Base-by-base conservation (phyloP, 2,113 vertebrate species). In the Dicrurus megarhynchus region DNA sequence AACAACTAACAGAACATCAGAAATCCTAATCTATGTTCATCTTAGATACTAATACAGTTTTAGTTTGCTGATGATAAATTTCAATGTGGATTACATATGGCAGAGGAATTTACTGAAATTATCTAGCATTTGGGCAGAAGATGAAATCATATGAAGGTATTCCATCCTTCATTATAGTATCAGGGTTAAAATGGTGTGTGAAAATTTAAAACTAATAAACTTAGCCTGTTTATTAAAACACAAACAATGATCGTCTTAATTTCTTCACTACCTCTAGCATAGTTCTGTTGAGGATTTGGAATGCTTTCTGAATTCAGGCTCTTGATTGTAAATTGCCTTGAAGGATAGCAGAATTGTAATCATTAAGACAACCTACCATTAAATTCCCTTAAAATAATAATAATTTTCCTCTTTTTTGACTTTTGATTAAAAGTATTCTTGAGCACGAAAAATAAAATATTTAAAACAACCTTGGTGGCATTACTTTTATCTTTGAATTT, bases 141-240 rank as follows among this genome's bases (percentile, higher is more conserved):
- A 15, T 30, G 27, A 63, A 76, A 59, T 24, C 12, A 13, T 71
- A 68, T n/a, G 7, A 73, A 55, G 3, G 11, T 73, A 56, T 50
- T 77, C 11, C 3, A 32, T 87, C 35, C 7, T 69, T 84, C 11
- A 3, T 26, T 28, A 53, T 41, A 50, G 9, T 18, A 37, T 67
- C 50, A 68, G 1, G 1, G 2, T 59, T 71, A 50, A 42, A 24
- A 59, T 19, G 3, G 2, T 26, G 1, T 35, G 35, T 22, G 44
- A 35, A 68, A 73, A 60, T 61, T 60, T 46, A 35, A 69, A 64
- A 5, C 28, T 68, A 32, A 44, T 50, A 77, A 67, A 50, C 3
- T 26, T 35, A 55, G 5, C 10, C 7, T 35, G 39, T 65, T 74
- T 32, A 53, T 2, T 67, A 35, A 75, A 85, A 55, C 4, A 10